Evolutionary conservation across 2,113 vertebrate genomes (phyloP), one percentile per base, ranked within the genome.

Genomic region (Ornithorhynchus anatinus): DNA sequence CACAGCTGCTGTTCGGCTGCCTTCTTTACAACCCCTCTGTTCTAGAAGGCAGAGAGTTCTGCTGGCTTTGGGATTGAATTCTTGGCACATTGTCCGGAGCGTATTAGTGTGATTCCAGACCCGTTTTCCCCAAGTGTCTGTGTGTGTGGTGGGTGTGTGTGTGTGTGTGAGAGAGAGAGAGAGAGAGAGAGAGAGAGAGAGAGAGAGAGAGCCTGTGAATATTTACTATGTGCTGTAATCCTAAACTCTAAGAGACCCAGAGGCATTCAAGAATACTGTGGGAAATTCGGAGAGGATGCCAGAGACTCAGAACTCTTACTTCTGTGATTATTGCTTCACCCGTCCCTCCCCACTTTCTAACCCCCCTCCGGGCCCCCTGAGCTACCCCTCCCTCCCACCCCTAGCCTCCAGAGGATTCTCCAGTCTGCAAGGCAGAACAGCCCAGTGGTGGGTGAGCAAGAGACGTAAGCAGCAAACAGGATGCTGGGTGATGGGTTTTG

Each of bases 201-300:
- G n/a, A n/a, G n/a, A n/a, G n/a, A n/a, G n/a, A n/a, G n/a, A n/a
- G 15, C 57, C 15, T 56, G 23, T n/a, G 63, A 65, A 29, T 75
- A 84, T 65, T 68, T 79, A 60, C n/a, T 15, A 43, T 68, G 48
- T 33, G 27, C 15, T 62, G 59, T 62, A 50, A 69, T 50, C 58
- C 60, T 84, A 84, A 84, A 43, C 35, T 19, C 5, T 3, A 33
- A n/a, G 38, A 81, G 61, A 53, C 67, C 62, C 72, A 6, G 22
- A 69, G 50, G 25, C 72, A 69, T 61, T 79, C 77, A 73, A 79
- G 39, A 47, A 72, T 67, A 13, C 48, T 71, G 65, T 77, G 66
- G 79, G 68, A 85, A 89, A 78, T 53, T 10, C 31, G 65, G 17
- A 20, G 45, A 45, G 27, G 58, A 78, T 60, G 60, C 4, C 47